A percentile compares a stretch with the other conserved stretches of the same genome.
Evolutionary conservation across 1,140 invertebrate species (phyloP).

Genomic region (Caenorhabditis remanei): DNA sequence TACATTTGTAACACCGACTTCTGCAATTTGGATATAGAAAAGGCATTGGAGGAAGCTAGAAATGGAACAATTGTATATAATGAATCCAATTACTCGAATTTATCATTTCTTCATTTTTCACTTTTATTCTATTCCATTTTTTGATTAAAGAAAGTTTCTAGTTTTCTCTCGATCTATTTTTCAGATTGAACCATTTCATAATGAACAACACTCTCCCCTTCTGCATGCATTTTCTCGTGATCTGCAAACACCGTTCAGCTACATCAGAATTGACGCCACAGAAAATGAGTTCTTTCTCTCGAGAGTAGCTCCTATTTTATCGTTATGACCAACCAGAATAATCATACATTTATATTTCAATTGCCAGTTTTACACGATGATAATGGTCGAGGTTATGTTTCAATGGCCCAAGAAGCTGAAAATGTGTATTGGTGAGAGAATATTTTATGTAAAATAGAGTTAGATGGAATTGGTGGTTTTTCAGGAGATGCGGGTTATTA

Average conservation of each 20-base stretch:
- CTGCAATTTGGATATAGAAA: conserved; percentile 9
- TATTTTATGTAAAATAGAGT: background rate
- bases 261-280: background rate
- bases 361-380: conserved; percentile 11
- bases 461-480: no score
- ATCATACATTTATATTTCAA: background rate
- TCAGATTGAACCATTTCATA: no score
- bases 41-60: background rate
- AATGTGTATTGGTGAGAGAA: conserved; percentile 16
- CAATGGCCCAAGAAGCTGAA: conserved; percentile 17
- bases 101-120: no score
- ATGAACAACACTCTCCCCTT: background rate
- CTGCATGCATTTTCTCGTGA: background rate
- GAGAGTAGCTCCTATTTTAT: background rate
- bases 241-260: background rate
- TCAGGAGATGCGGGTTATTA: background rate
- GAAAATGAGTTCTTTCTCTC: background rate
- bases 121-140: no score
- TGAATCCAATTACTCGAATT: background rate
- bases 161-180: no score
- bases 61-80: background rate
- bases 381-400: conserved; percentile 5
- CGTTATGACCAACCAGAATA: background rate
- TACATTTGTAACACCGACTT: conserved; percentile 13
- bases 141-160: no score